Conservation (phyloP, 2,113 vertebrate genomes). For the Mesitornis unicolor region DNA sequence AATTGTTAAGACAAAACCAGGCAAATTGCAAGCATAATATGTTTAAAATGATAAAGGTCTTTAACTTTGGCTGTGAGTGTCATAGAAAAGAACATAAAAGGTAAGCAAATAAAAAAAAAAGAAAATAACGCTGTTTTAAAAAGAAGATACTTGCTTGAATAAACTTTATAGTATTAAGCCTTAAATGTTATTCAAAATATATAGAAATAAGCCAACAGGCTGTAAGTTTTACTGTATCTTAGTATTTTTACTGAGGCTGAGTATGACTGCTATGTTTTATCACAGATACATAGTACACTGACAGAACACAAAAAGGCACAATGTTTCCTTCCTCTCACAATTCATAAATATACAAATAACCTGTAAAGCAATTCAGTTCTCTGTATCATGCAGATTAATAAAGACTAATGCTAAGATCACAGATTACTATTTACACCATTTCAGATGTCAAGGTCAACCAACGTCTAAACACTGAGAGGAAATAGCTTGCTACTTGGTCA, state of each 20-base stretch:
- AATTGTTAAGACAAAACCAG: no score
- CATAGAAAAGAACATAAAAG: no score
- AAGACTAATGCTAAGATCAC: background rate
- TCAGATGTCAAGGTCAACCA: background rate
- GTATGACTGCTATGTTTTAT: background rate
- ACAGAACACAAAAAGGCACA: background rate
- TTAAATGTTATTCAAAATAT: background rate
- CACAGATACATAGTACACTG: rapidly evolving
- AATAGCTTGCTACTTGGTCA: background rate
- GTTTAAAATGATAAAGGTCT: no score
- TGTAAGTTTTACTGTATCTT: background rate
- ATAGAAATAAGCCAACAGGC: background rate
- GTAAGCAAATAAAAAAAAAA: no score
- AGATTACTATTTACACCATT: background rate
- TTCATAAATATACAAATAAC: background rate
- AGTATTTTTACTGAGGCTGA: background rate
- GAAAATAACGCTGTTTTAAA: background rate
- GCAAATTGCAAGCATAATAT: no score
- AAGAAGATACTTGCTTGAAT: background rate
- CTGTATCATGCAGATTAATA: background rate
- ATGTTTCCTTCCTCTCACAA: background rate
- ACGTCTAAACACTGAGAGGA: background rate
- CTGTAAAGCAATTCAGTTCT: background rate
- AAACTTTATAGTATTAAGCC: background rate
- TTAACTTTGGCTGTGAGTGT: no score